Evolutionary conservation across 2,888 invertebrate species (phyloP).

Genomic region (Pheosia gnoma): DNA sequence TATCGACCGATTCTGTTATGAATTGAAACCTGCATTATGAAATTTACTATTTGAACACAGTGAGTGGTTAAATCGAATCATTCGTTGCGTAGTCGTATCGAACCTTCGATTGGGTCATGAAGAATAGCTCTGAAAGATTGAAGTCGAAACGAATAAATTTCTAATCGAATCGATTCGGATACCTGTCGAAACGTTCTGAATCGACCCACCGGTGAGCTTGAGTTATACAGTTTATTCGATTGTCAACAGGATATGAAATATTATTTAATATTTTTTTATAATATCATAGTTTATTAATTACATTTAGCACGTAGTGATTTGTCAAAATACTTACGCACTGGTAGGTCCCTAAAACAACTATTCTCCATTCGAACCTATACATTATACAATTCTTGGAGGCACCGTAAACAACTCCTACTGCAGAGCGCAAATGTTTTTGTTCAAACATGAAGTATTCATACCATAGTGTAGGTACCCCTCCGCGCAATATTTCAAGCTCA

Average conservation of each 20-base stretch:
- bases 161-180: no score
- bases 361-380: background rate
- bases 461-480: slow-evolving; percentile 37
- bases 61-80: no score
- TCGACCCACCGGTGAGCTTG: slow-evolving; percentile 31
- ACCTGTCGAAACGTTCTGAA: no score
- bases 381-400: background rate
- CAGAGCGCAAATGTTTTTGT: slow-evolving; percentile 31
- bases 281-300: slow-evolving; percentile 41
- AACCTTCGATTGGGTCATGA: no score
- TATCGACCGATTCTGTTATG: no score
- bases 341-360: background rate
- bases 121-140: no score
- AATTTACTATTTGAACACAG: no score
- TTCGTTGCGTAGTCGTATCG: no score
- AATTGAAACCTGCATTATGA: no score
- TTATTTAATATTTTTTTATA: slow-evolving; percentile 30
- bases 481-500: slow-evolving; percentile 62
- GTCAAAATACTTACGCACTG: background rate
- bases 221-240: slow-evolving; percentile 43
- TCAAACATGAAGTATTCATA: slow-evolving; percentile 47
- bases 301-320: slow-evolving; percentile 39
- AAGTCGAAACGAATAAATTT: no score
- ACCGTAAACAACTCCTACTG: slow-evolving; percentile 19
- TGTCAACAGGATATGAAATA: slow-evolving; percentile 36